A percentile compares a stretch with the other conserved stretches of the same genome.
Evolutionary conservation across 2,113 vertebrate species (phyloP).

Genomic region (Oreochromis spilurus): DNA sequence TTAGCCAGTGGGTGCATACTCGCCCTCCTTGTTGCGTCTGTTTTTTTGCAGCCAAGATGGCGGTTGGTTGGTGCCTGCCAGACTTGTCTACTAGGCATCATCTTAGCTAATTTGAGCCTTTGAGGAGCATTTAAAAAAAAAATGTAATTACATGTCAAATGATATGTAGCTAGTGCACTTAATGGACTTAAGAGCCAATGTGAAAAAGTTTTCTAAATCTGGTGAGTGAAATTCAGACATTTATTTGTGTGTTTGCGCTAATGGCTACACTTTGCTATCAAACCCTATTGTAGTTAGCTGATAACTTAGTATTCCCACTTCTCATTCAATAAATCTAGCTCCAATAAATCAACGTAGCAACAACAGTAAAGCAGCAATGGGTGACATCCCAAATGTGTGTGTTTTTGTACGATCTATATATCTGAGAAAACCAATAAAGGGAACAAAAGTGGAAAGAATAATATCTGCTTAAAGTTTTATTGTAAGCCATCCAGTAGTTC

Average conservation of each 20-base stretch:
- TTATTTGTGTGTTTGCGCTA: not conserved
- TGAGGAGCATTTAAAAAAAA: not conserved
- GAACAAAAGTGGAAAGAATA: not conserved
- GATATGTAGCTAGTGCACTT: not conserved
- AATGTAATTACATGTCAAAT: not conserved
- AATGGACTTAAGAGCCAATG: not conserved
- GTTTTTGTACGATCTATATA: not conserved
- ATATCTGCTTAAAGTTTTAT: not conserved
- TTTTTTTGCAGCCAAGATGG: not conserved
- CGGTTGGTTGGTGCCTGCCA: not conserved
- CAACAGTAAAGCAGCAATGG: not conserved
- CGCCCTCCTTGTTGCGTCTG: not conserved
- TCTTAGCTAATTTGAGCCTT: not conserved
- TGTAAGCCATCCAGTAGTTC: not conserved
- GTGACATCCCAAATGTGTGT: too few relatives aligned
- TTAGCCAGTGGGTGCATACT: not conserved
- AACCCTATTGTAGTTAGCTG: not conserved
- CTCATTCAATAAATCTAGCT: not conserved
- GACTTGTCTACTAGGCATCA: not conserved
- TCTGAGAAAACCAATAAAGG: not conserved
- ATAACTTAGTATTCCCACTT: not conserved
- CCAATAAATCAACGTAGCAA: not conserved
- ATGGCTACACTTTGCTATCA: not conserved
- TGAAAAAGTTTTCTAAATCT: not conserved
- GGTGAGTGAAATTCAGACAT: not conserved